phyloP scores from a whole-genome alignment of 2,113 vertebrate genomes.

The Epinephelus cyanopodus region DNA sequence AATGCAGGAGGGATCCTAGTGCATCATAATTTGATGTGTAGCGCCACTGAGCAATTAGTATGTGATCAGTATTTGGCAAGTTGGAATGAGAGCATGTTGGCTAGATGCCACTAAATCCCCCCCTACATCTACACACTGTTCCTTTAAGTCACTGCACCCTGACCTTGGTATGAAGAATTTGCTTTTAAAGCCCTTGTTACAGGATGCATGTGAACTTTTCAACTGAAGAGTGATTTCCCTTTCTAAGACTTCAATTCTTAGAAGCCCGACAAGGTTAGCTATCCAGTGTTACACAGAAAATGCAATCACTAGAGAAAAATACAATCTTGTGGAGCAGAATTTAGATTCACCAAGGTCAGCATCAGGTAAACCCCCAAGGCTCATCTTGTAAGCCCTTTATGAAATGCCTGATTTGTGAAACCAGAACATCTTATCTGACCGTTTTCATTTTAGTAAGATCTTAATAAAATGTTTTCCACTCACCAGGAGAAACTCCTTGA shows the following conservation, averaged over 20 bases:
- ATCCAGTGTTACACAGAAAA: not conserved
- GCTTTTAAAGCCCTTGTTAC: not conserved
- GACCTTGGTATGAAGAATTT: not conserved
- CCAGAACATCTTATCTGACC: not conserved
- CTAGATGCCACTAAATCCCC: too few relatives aligned
- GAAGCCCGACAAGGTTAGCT: not conserved
- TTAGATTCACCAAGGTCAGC: not conserved
- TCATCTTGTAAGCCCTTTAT: not conserved
- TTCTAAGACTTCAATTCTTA: not conserved
- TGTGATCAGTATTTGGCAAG: too few relatives aligned
- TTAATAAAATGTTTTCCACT: constrained; percentile 55
- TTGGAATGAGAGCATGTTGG: too few relatives aligned
- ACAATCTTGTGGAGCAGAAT: not conserved
- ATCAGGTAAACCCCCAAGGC: not conserved
- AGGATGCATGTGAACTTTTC: constrained; percentile 1
- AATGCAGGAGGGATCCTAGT: too few relatives aligned
- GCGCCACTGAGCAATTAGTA: too few relatives aligned
- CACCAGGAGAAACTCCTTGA: constrained; percentile 94
- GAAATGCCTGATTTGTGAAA: not conserved
- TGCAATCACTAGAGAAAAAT: not conserved
- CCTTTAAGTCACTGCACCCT: not conserved
- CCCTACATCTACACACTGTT: too few relatives aligned
- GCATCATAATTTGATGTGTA: too few relatives aligned
- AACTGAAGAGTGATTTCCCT: not conserved
- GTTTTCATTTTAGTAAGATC: not conserved